Base-by-base conservation (phyloP, 1,140 invertebrate genomes). In the Contarinia nasturtii region DNA sequence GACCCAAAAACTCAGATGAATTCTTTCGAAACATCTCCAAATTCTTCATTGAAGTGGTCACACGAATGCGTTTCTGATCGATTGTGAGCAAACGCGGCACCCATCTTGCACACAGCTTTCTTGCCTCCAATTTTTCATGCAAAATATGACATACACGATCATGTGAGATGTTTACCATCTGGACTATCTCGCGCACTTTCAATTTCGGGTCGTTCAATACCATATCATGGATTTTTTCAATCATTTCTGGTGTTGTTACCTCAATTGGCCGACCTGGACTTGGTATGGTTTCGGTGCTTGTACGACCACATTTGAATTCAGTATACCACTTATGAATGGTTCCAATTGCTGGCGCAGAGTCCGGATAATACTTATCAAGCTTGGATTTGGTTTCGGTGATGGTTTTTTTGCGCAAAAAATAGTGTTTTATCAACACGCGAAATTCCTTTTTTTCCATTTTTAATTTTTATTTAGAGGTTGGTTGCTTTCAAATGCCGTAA, bases 271-370 rank as follows among this genome's bases (percentile, higher is more conserved):
- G 21, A 53, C 54, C 57, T 50, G 54, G 45, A 36, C 55, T 57
- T 48, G 46, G 41, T 44, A 57, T 53, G 57, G 58, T 54, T 53
- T 54, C 53, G 53, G 50, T 49, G 20, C 51, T 54, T 45, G 50
- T 57, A 46, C 53, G 55, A 52, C 56, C 56, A 58, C 52, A 50
- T 53, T 56, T 37, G 56, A 58, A 59, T 40, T 57, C 51, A 36
- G 50, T 53, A 50, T 55, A 54, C 55, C 54, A 59, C 49, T 55
- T 53, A 51, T 54, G 51, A 36, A 55, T 49, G 38, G 52, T 57
- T 47, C 49, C 46, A 46, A 53, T 52, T 19, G 55, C 54, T 54
- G 51, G 55, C 51, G 51, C 53, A 57, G 52, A 53, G 47, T 54
- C 50, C 48, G 33, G 44, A 33, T 45, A 45, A 34, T 21, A 45